These are phyloP conservation scores for Dunckerocampus dactyliophorus DNA, from an alignment of 2,113 vertebrate species.

Conservation along the genomic window DNA sequence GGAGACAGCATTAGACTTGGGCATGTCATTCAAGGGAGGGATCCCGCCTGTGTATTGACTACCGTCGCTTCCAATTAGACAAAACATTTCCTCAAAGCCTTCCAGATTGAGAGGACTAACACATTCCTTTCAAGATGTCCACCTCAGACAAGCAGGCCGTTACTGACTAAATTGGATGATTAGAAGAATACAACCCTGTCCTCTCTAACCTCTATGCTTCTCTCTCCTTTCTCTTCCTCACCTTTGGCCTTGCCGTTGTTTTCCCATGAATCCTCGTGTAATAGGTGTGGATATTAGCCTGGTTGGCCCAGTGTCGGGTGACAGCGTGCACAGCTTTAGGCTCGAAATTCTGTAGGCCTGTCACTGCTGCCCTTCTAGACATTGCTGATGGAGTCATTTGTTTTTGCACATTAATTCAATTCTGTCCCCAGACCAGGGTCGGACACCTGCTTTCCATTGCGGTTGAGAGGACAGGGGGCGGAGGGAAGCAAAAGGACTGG, in stretches of 20 bases:
- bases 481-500: slow-evolving; percentile 25
- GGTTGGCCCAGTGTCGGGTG: slow-evolving; percentile 58
- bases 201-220: slow-evolving; percentile 42
- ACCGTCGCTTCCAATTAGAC: slow-evolving; percentile 69
- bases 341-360: slow-evolving; percentile 51
- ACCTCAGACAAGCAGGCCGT: slow-evolving; percentile 37
- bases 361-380: slow-evolving; percentile 64
- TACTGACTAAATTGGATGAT: slow-evolving; percentile 38
- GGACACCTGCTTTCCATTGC: slow-evolving; percentile 76
- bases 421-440: slow-evolving; percentile 67
- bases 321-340: slow-evolving; percentile 48
- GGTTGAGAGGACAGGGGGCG: slow-evolving; percentile 33
- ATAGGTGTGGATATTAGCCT: slow-evolving; percentile 64
- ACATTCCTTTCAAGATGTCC: slow-evolving; percentile 33
- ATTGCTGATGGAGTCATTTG: slow-evolving; percentile 76
- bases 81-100: slow-evolving; percentile 66
- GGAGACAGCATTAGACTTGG: slow-evolving; percentile 67
- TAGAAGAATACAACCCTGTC: slow-evolving; percentile 39
- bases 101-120: slow-evolving; percentile 38
- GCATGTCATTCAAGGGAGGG: slow-evolving; percentile 67
- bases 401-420: slow-evolving; percentile 78
- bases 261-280: slow-evolving; percentile 64
- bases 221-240: slow-evolving; percentile 41
- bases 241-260: slow-evolving; percentile 62
- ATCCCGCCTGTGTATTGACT: slow-evolving; percentile 66